Evolutionary conservation across 2,113 vertebrate genomes (phyloP), one percentile per base, ranked within the genome.

Genomic region (Malurus melanocephalus): DNA sequence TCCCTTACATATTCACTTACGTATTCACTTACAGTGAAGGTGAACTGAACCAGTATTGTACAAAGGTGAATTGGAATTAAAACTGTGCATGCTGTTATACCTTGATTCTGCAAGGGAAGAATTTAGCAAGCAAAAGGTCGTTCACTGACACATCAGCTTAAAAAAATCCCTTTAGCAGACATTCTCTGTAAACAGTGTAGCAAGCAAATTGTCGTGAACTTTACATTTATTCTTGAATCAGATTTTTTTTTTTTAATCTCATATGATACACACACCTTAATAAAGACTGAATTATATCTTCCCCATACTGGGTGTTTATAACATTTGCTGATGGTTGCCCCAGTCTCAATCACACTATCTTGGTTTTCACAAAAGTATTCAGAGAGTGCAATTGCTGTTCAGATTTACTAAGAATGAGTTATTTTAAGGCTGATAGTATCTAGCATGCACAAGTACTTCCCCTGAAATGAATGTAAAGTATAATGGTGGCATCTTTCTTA

Each of bases 341-440:
- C 11, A 35, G 15, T 49, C 40, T 87, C 66, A 74, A 7, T 72
- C 55, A 87, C 17, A 32, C 23, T 33, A 30, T n/a, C 8, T 74
- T 74, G 45, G 17, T 68, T 86, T 87, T 67, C 40, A 84, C 20
- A 49, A 33, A 45, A 60, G 12, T 32, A 22, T 72, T 90, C 57
- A 64, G 66, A 42, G 9, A 76, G 18, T 19, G 13, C n/a, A 51
- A 59, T 84, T 80, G 43, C 9, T 32, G 23, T 32, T 61, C 49
- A 80, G 21, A 57, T 82, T 91, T 83, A 71, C 14, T 26, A n/a
- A 82, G 42, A 53, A 69, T n/a, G 13, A 83, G 23, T 51, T 85
- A 22, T 57, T 61, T 11, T 40, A 80, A 80, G 38, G 22, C 22
- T 52, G 28, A 53, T 57, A 49, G 20, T 35, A 69, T 76, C 30